phyloP scores from a whole-genome alignment of 1,140 invertebrate genomes.

The Marisa cornuarietis region DNA sequence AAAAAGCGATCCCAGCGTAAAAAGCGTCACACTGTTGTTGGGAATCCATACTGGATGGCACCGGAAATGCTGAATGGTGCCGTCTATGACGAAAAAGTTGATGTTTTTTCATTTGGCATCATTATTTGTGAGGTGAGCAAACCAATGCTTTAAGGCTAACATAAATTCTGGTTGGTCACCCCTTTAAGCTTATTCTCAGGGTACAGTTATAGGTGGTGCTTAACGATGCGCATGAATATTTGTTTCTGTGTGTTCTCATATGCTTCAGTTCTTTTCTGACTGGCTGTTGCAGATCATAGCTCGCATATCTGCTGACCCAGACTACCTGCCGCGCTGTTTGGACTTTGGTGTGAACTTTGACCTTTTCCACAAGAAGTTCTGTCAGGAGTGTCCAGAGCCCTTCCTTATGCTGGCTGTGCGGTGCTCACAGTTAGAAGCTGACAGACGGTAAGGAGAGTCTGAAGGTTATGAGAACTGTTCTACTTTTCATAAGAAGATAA shows the following conservation, averaged over 20 bases:
- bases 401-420: conserved; percentile 89
- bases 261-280: neutral
- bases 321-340: conserved; percentile 85
- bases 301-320: conserved; percentile 90
- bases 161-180: neutral
- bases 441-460: conserved; percentile 68
- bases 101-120: conserved; percentile 64
- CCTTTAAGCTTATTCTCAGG: too few species aligned
- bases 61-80: conserved; percentile 64
- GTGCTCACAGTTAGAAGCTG: conserved; percentile 88
- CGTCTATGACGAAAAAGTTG: conserved; percentile 65
- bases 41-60: conserved; percentile 66
- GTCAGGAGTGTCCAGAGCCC: conserved; percentile 84
- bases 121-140: conserved; percentile 61
- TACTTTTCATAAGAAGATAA: neutral
- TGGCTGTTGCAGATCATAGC: conserved; percentile 81
- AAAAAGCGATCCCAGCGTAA: conserved; percentile 48
- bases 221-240: too few species aligned
- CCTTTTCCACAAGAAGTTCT: conserved; percentile 88
- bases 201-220: too few species aligned
- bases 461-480: neutral
- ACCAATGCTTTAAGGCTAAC: too few species aligned
- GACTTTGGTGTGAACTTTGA: conserved; percentile 92
- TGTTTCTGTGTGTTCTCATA: neutral
- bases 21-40: conserved; percentile 64